Conservation (phyloP, 2,113 vertebrate species). For the Chloebia gouldiae region DNA sequence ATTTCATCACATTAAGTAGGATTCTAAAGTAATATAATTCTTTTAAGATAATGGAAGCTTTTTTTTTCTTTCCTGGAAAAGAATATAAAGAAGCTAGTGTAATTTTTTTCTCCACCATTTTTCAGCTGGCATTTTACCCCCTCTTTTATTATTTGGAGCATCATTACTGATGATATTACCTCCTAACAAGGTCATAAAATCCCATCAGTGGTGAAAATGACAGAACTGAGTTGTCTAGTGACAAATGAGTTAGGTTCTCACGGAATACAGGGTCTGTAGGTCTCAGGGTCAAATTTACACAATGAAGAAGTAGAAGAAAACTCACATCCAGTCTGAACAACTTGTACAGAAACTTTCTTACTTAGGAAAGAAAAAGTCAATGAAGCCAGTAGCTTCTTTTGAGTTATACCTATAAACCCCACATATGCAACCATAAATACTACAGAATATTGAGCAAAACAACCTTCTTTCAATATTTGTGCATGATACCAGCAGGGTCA, state of each 20-base stretch:
- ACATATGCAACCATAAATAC: not conserved
- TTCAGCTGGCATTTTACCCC: not conserved
- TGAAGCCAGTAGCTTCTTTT: not conserved
- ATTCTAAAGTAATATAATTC: slow-evolving; percentile 19
- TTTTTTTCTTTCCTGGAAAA: slow-evolving; percentile 30
- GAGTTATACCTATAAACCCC: not conserved
- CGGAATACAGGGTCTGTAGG: not conserved
- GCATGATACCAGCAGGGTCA: not conserved
- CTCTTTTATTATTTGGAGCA: slow-evolving; percentile 15
- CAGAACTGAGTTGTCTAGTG: slow-evolving; percentile 41
- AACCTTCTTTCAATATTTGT: not conserved
- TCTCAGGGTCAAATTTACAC: slow-evolving; percentile 46
- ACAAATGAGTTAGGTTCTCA: slow-evolving; percentile 55
- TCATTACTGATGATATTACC: slow-evolving; percentile 49
- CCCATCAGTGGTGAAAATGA: slow-evolving; percentile 70
- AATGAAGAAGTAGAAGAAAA: not conserved
- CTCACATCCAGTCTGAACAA: not conserved
- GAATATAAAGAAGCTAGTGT: slow-evolving; percentile 31
- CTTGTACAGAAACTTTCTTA: not conserved
- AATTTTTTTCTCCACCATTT: not conserved
- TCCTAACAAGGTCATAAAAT: slow-evolving; percentile 72
- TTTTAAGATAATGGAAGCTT: slow-evolving; percentile 38
- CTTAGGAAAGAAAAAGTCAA: not conserved
- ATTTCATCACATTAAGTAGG: slow-evolving; percentile 19
- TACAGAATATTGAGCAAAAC: not conserved